These are phyloP conservation scores for Diceros bicornis DNA, from an alignment of 2,797 vertebrate genomes.

Conservation along the genomic window DNA sequence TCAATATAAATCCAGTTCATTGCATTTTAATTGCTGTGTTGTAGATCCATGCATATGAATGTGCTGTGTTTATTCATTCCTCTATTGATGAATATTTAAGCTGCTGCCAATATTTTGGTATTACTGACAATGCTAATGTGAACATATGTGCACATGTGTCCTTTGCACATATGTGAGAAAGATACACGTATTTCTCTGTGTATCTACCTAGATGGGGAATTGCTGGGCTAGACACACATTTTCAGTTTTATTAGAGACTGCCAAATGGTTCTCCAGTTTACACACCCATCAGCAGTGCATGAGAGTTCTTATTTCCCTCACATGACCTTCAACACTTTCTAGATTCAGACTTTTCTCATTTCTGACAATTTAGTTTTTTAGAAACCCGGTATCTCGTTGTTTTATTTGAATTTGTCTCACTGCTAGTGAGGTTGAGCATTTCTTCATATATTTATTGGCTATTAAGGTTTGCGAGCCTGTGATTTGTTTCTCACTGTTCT, in stretches of 20 bases:
- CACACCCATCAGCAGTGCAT: background rate
- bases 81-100: conserved; percentile 69
- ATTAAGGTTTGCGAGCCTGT: conserved; percentile 54
- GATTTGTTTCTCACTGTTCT: conserved; percentile 50
- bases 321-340: conserved; percentile 51
- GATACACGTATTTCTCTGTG: conserved; percentile 47
- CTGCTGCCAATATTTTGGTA: conserved; percentile 63
- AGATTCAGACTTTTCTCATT: conserved; percentile 66
- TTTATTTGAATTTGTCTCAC: conserved; percentile 75
- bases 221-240: conserved; percentile 62
- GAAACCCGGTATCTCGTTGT: conserved; percentile 50
- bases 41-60: conserved; percentile 69
- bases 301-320: conserved; percentile 42
- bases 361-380: conserved; percentile 50
- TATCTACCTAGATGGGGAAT: conserved; percentile 15
- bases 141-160: conserved; percentile 10
- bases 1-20: conserved; percentile 67
- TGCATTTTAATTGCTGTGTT: conserved; percentile 75
- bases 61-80: conserved; percentile 61
- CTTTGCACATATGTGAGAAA: conserved; percentile 52
- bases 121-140: conserved; percentile 4
- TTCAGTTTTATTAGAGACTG: conserved; percentile 56
- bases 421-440: conserved; percentile 52
- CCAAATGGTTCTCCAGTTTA: conserved; percentile 67
- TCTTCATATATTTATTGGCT: conserved; percentile 65